phyloP scores from a whole-genome alignment of 2,888 invertebrate species.

The Euzetes globulus region DNA sequence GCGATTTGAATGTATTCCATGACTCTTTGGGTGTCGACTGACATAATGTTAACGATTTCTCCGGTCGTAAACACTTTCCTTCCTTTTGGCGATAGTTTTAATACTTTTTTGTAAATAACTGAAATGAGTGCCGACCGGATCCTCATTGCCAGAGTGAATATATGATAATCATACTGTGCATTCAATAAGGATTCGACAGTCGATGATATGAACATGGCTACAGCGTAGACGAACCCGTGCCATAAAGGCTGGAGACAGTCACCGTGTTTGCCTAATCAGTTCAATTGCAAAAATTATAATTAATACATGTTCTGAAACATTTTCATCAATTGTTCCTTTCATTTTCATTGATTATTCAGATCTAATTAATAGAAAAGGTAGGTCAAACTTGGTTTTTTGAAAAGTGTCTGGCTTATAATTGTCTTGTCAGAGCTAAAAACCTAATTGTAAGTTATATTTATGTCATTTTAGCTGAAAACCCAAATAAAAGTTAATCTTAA shows the following conservation, averaged over 20 bases:
- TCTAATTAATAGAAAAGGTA: too few relatives aligned
- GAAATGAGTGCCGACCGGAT: slow-evolving; percentile 38
- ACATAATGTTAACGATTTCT: slow-evolving; percentile 86
- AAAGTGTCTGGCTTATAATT: too few relatives aligned
- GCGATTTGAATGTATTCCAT: slow-evolving; percentile 71
- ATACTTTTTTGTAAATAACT: slow-evolving; percentile 42
- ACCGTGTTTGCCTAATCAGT: slow-evolving; percentile 19
- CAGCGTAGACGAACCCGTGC: slow-evolving; percentile 50
- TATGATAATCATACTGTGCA: slow-evolving; percentile 35
- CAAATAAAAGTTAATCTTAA: too few relatives aligned
- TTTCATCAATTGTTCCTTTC: too few relatives aligned
- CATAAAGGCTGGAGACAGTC: slow-evolving; percentile 43
- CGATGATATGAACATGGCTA: slow-evolving; percentile 48
- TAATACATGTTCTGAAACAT: too few relatives aligned
- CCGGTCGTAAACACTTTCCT: slow-evolving; percentile 59
- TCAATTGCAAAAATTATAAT: not conserved
- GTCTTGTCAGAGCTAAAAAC: too few relatives aligned
- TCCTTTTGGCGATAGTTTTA: slow-evolving; percentile 47
- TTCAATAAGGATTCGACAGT: slow-evolving; percentile 40
- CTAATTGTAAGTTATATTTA: too few relatives aligned
- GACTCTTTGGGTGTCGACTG: slow-evolving; percentile 81
- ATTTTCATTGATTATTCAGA: not conserved
- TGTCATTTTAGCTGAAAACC: too few relatives aligned
- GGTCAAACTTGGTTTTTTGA: too few relatives aligned
- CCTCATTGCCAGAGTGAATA: slow-evolving; percentile 36